A percentile compares a stretch with the other conserved stretches of the same genome.
These are phyloP conservation scores for Aselliscus stoliczkanus DNA, from an alignment of 2,797 vertebrate species.

Conservation along the genomic window DNA sequence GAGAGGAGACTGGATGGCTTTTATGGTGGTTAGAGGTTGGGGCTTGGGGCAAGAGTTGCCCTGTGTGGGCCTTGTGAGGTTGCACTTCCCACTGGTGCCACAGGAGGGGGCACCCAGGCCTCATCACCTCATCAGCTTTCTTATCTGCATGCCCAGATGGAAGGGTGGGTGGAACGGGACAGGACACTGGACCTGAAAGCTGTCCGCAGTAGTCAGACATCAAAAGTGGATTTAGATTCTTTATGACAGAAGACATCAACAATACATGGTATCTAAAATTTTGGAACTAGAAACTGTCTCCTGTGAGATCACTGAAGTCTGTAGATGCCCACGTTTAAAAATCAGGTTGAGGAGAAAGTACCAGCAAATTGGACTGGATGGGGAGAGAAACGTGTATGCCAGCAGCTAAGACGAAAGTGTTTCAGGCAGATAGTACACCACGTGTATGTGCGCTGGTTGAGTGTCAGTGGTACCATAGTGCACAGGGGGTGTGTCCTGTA, in stretches of 20 bases:
- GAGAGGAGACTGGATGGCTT: neutral
- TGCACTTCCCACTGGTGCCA: neutral
- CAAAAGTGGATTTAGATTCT: neutral
- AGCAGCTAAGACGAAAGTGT: neutral
- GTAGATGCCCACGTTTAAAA: neutral
- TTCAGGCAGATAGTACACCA: neutral
- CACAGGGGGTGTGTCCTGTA: neutral
- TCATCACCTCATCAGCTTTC: neutral
- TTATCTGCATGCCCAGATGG: neutral
- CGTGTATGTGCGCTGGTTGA: neutral
- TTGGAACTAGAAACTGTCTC: neutral
- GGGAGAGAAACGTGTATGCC: neutral
- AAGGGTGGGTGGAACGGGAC: too few species aligned
- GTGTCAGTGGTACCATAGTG: rapidly evolving
- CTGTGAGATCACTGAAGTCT: neutral
- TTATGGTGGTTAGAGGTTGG: neutral
- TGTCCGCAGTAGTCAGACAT: neutral
- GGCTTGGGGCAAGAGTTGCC: neutral
- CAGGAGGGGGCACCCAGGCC: neutral
- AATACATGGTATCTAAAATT: neutral
- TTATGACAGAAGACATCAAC: neutral
- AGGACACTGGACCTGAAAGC: neutral
- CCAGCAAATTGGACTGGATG: neutral
- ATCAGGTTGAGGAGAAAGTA: neutral
- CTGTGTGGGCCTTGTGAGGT: neutral